A percentile compares a stretch with the other conserved stretches of the same genome.
Conservation (phyloP, 2,113 vertebrate genomes). For the Polypterus bichir region DNA sequence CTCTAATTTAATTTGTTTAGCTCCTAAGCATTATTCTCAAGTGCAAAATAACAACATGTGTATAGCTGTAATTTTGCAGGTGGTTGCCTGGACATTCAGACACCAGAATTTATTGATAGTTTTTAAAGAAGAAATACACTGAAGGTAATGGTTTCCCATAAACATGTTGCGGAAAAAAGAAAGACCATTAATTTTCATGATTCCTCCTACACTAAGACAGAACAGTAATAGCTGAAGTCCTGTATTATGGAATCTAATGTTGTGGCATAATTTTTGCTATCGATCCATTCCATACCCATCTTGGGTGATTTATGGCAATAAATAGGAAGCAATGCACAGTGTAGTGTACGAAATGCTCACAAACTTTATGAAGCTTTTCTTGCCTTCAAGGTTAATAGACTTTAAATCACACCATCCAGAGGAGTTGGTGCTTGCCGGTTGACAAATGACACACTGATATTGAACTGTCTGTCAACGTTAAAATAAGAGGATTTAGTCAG, state of each 20-base stretch:
- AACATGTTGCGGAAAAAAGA: conserved; percentile 26
- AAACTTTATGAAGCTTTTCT: conserved; percentile 28
- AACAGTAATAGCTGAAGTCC: conserved; percentile 38
- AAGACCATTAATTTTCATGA: conserved; percentile 41
- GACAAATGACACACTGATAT: not conserved
- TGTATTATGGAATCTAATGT: conserved; percentile 43
- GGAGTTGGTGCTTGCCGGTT: not conserved
- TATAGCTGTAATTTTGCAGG: conserved; percentile 15
- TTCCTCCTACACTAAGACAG: conserved; percentile 37
- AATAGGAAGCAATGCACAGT: conserved; percentile 18
- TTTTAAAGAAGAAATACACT: conserved; percentile 40
- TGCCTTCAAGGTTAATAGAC: conserved; percentile 33
- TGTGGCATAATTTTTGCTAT: conserved; percentile 47
- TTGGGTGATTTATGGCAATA: conserved; percentile 44
- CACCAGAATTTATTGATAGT: conserved; percentile 34
- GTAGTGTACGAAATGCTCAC: conserved; percentile 20
- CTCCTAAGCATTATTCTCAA: conserved; percentile 24
- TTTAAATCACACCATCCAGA: conserved; percentile 27
- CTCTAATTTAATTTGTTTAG: conserved; percentile 30
- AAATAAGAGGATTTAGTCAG: conserved; percentile 8
- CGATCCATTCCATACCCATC: conserved; percentile 31
- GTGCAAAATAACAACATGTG: conserved; percentile 25
- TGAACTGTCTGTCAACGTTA: conserved; percentile 4
- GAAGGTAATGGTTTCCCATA: conserved; percentile 33
- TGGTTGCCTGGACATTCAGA: conserved; percentile 14